A percentile compares a stretch with the other conserved stretches of the same genome.
These are phyloP conservation scores for Benitochromis conjunctus DNA, from an alignment of 2,113 vertebrate genomes.

Conservation along the genomic window DNA sequence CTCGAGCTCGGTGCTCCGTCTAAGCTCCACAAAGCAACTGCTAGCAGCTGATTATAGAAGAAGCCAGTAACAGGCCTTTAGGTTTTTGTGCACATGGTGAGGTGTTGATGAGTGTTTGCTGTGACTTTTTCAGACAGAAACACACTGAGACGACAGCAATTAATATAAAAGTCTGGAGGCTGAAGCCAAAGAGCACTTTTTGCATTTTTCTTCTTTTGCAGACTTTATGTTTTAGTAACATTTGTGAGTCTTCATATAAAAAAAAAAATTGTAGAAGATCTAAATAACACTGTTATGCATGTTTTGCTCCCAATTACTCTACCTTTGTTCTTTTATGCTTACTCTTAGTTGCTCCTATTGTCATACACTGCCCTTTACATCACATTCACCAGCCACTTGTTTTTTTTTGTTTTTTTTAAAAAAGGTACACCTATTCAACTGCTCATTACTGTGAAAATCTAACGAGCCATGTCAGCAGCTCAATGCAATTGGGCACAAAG, in stretches of 20 bases:
- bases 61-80: neutral
- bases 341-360: neutral
- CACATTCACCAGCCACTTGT: neutral
- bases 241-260: neutral
- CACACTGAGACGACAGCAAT: neutral
- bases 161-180: slow-evolving; percentile 8
- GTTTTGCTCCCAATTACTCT: neutral
- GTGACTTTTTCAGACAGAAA: neutral
- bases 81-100: neutral
- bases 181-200: neutral
- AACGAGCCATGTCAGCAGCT: neutral
- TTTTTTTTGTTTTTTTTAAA: too few species aligned
- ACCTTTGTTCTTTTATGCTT: neutral
- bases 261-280: neutral
- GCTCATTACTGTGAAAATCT: neutral
- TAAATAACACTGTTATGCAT: neutral
- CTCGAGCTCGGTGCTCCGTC: neutral
- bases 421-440: neutral
- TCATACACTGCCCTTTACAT: neutral
- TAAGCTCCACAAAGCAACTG: neutral
- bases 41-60: neutral
- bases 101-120: neutral
- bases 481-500: neutral
- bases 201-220: neutral
- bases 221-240: neutral